Evolutionary conservation across 2,113 vertebrate genomes (phyloP).

Genomic region (Columba livia): DNA sequence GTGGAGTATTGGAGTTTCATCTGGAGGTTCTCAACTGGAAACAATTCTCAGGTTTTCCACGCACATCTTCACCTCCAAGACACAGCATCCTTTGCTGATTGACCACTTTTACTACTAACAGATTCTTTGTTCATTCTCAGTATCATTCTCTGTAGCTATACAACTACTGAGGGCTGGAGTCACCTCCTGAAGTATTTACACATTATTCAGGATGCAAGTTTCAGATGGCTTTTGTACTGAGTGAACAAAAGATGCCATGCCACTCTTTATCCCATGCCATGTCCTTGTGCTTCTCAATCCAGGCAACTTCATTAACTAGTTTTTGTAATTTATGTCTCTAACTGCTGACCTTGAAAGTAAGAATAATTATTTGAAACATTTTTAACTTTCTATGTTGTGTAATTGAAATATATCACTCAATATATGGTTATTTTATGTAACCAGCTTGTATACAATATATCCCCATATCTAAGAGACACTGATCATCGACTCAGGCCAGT

Average conservation of each 20-base stretch:
- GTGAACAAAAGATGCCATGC: background rate
- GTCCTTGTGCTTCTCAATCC: background rate
- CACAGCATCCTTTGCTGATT: background rate
- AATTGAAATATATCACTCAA: background rate
- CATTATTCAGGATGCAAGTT: background rate
- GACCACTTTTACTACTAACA: background rate
- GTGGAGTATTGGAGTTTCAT: background rate
- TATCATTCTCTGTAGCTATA: background rate
- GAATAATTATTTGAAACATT: background rate
- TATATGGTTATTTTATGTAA: background rate
- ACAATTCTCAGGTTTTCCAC: background rate
- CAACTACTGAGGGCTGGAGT: background rate
- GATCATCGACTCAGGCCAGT: background rate
- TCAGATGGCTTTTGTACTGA: background rate
- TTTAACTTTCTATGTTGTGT: background rate
- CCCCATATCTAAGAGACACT: background rate
- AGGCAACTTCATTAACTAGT: background rate
- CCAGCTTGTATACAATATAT: background rate
- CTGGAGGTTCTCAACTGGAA: background rate
- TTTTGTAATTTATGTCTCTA: background rate
- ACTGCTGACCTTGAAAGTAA: background rate
- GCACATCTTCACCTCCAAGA: fast-evolving
- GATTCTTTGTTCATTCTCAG: background rate
- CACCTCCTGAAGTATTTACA: background rate
- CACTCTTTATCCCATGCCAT: background rate